phyloP scores from a whole-genome alignment of 1,140 invertebrate genomes.

The Drosophila asahinai region DNA sequence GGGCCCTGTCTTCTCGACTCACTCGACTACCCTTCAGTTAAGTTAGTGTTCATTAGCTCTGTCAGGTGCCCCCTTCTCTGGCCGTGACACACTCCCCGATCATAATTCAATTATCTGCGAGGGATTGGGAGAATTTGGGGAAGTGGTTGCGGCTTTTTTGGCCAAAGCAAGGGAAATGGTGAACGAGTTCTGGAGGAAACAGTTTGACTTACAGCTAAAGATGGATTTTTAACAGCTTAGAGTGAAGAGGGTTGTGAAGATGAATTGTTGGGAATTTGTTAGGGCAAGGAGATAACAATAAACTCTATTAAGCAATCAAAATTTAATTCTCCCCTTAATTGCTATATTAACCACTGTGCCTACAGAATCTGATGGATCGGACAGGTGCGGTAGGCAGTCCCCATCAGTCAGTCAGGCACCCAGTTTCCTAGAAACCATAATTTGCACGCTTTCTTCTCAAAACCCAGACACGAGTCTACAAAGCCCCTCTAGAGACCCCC shows the following conservation, averaged over 20 bases:
- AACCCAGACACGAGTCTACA: slow-evolving; percentile 50
- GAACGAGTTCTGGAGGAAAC: slow-evolving; percentile 1
- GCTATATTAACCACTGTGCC: slow-evolving; percentile 20
- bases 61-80: slow-evolving; percentile 14
- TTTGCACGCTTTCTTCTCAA: slow-evolving; percentile 80
- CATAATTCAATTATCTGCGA: slow-evolving; percentile 72
- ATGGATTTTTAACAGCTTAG: background rate
- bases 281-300: no score
- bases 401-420: slow-evolving; percentile 28
- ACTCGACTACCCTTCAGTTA: slow-evolving; percentile 67
- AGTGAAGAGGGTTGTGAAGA: background rate
- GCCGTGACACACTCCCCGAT: slow-evolving; percentile 65
- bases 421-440: slow-evolving; percentile 54
- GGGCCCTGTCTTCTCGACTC: slow-evolving; percentile 30
- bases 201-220: background rate
- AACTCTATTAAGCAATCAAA: background rate
- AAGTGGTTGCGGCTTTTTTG: slow-evolving; percentile 25
- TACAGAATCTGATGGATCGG: background rate
- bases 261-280: background rate
- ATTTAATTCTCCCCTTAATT: slow-evolving; percentile 15
- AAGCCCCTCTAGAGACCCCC: background rate
- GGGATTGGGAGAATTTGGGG: slow-evolving; percentile 5
- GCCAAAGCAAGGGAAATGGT: slow-evolving; percentile 8
- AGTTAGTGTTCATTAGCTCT: slow-evolving; percentile 66
- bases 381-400: slow-evolving; percentile 10